These are phyloP conservation scores for Garrulus glandarius DNA, from an alignment of 2,797 vertebrate genomes.

Conservation along the genomic window DNA sequence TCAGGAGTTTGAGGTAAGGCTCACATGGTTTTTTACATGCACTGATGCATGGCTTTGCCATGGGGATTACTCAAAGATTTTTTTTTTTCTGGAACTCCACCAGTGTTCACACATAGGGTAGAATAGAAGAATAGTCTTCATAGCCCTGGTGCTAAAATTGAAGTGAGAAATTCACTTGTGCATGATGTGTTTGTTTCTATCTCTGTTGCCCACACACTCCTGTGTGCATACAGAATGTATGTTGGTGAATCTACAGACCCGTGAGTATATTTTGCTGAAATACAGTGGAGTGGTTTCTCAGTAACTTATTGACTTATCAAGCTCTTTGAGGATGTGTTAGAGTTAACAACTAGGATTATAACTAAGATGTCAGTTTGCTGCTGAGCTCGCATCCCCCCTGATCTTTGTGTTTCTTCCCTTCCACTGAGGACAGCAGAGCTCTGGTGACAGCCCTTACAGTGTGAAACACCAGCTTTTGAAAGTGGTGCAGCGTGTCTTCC, in stretches of 20 bases:
- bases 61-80: neutral
- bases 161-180: neutral
- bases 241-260: neutral
- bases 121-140: neutral
- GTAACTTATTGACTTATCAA: neutral
- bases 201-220: neutral
- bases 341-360: neutral
- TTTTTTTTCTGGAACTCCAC: neutral
- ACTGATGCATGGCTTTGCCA: neutral
- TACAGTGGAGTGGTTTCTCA: neutral
- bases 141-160: neutral
- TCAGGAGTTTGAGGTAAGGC: conserved; percentile 86
- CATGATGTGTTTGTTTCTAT: neutral
- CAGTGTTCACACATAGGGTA: neutral
- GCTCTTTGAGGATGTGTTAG: neutral
- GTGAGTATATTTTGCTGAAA: neutral
- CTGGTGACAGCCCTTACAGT: conserved; percentile 69
- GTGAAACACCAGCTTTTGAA: conserved; percentile 88
- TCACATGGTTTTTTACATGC: neutral
- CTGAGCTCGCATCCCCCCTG: neutral
- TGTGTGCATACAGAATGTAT: neutral
- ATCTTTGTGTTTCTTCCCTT: neutral
- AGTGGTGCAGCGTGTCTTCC: conserved; percentile 88
- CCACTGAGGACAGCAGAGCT: conserved; percentile 76
- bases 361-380: neutral